These are phyloP conservation scores for Zoroaster sp. DNA, from an alignment of 53 echinoderm and acorn worm species.

Conservation along the genomic window DNA sequence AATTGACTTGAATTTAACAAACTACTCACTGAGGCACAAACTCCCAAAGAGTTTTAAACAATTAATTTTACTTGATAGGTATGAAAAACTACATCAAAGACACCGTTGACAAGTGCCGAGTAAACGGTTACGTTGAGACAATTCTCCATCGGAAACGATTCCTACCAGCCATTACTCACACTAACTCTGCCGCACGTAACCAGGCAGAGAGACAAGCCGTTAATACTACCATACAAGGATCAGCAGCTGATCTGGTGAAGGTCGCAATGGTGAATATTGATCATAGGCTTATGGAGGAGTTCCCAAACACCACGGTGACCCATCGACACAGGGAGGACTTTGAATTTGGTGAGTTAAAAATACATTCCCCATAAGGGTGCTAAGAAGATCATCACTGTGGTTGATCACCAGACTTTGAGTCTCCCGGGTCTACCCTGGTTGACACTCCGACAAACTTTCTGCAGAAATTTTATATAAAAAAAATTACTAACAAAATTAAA, in stretches of 20 bases:
- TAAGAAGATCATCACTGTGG: no score
- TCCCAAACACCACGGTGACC: conserved; percentile 70
- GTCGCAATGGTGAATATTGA: conserved; percentile 93
- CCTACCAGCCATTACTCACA: conserved; percentile 83
- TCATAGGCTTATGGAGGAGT: conserved; percentile 63
- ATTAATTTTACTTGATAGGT: conserved; percentile 54
- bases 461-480: no score
- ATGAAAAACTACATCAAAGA: conserved; percentile 83
- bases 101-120: conserved; percentile 71
- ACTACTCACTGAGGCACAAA: no score
- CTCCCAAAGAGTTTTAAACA: no score
- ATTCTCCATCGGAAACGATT: conserved; percentile 77
- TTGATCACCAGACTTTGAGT: no score
- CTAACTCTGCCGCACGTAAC: conserved; percentile 72
- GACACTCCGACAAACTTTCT: no score
- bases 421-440: no score
- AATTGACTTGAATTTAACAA: no score
- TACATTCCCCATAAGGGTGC: no score
- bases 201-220: conserved; percentile 98
- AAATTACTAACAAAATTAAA: no score
- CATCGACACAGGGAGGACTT: conserved; percentile 74
- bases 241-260: conserved; percentile 97
- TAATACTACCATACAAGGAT: conserved; percentile 98
- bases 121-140: conserved; percentile 84
- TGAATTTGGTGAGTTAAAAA: conserved; percentile 52